Conservation (phyloP, 2,113 vertebrate genomes). For the Hydropotes inermis region DNA sequence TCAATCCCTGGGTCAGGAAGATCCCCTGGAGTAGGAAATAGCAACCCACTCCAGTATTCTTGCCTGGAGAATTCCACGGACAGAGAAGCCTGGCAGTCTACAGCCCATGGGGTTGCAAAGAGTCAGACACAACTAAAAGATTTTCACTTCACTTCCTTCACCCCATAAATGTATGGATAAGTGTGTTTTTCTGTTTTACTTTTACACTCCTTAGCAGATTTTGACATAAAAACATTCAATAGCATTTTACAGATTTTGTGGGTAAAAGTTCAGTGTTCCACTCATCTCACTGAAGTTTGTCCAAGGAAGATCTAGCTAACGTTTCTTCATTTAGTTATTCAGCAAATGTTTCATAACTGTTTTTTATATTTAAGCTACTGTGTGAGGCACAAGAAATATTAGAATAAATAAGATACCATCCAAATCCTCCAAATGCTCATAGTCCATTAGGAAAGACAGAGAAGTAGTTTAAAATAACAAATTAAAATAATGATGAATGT, state of each 20-base stretch:
- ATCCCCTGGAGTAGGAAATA: background rate
- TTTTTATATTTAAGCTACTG: background rate
- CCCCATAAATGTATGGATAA: background rate
- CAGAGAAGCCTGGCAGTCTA: background rate
- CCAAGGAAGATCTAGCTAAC: background rate
- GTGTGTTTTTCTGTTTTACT: background rate
- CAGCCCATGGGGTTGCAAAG: background rate
- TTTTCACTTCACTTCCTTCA: background rate
- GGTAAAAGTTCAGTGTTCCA: conserved; percentile 2
- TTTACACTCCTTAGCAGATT: background rate
- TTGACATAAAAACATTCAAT: background rate
- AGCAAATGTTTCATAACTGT: background rate
- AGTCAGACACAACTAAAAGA: background rate
- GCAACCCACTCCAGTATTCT: background rate
- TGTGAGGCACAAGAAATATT: background rate
- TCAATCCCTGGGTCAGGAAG: background rate
- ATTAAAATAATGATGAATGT: background rate
- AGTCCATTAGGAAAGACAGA: background rate
- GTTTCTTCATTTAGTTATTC: background rate
- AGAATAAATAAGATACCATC: background rate
- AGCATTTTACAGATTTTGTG: background rate
- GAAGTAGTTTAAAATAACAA: conserved; percentile 12
- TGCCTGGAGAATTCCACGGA: background rate
- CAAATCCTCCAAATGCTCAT: background rate
- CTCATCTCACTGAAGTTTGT: background rate